Evolutionary conservation across 2,797 vertebrate genomes (phyloP).

Genomic region (Premnoplex brunnescens): DNA sequence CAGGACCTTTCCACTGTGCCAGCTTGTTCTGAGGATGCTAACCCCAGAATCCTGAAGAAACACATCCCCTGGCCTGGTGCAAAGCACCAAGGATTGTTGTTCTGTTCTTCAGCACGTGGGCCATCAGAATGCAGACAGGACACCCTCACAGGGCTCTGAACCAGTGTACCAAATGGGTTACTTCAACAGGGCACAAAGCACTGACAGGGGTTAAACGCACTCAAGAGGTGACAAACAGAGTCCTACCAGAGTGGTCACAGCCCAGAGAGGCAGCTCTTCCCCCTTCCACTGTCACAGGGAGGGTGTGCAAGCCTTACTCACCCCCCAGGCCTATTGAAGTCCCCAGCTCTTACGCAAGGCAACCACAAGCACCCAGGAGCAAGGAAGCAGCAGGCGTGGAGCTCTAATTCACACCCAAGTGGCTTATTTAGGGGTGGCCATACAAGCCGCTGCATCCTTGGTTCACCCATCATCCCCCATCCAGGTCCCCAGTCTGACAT

Average conservation of each 20-base stretch:
- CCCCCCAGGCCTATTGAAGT: background rate
- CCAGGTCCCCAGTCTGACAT: background rate
- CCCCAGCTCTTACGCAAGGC: background rate
- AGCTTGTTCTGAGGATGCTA: background rate
- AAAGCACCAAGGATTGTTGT: background rate
- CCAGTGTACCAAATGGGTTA: background rate
- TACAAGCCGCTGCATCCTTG: background rate
- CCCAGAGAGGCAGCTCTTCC: background rate
- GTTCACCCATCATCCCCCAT: background rate
- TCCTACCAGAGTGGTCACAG: background rate
- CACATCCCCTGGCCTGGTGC: background rate
- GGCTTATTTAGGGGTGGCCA: background rate
- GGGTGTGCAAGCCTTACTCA: background rate
- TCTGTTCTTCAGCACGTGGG: rapidly evolving
- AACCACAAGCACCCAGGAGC: background rate
- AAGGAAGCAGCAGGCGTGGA: background rate
- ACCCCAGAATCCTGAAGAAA: background rate
- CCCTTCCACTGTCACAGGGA: background rate
- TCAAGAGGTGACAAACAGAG: background rate
- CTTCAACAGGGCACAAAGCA: background rate
- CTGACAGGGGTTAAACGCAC: background rate
- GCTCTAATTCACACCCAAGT: background rate
- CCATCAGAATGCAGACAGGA: rapidly evolving
- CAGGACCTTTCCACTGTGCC: background rate
- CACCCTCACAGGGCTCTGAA: background rate